A percentile compares a stretch with the other conserved stretches of the same genome.
These are phyloP conservation scores for Dynastes hyllus DNA, from an alignment of 2,888 invertebrate species.

Conservation along the genomic window DNA sequence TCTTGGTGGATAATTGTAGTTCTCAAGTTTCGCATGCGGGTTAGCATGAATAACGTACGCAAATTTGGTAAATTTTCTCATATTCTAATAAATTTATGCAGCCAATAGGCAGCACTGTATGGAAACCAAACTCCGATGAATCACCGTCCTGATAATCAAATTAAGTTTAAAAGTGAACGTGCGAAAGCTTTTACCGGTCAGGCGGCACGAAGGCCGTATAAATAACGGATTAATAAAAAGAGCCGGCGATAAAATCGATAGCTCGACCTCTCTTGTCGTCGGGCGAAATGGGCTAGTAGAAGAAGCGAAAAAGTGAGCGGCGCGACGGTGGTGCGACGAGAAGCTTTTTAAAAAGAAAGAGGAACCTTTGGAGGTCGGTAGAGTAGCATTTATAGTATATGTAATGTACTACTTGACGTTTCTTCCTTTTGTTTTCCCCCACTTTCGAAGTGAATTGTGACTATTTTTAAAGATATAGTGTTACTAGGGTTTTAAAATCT, in stretches of 20 bases:
- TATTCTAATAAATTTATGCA: too few relatives aligned
- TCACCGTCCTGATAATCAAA: slow-evolving; percentile 66
- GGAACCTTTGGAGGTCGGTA: neutral
- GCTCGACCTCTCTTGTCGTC: neutral
- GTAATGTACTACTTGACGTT: neutral
- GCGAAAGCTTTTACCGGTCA: slow-evolving; percentile 64
- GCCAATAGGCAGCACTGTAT: neutral
- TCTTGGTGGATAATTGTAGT: too few relatives aligned
- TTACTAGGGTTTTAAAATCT: too few relatives aligned
- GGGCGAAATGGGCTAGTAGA: slow-evolving; percentile 2
- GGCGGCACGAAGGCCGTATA: slow-evolving; percentile 54
- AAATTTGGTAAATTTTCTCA: too few relatives aligned
- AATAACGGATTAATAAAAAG: slow-evolving; percentile 58
- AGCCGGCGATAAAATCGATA: slow-evolving; percentile 32
- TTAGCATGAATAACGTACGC: too few relatives aligned
- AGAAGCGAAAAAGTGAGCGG: neutral
- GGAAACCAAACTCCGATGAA: slow-evolving; percentile 61
- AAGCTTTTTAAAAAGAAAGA: neutral
- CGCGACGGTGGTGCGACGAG: too few relatives aligned
- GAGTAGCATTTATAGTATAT: neutral
- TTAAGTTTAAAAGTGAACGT: slow-evolving; percentile 66
- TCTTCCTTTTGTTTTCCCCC: neutral
- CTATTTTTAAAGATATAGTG: too few relatives aligned
- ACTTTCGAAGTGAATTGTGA: too few relatives aligned
- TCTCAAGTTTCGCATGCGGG: too few relatives aligned